Conservation (phyloP, 2,113 vertebrate genomes). For the Zosterops borbonicus region DNA sequence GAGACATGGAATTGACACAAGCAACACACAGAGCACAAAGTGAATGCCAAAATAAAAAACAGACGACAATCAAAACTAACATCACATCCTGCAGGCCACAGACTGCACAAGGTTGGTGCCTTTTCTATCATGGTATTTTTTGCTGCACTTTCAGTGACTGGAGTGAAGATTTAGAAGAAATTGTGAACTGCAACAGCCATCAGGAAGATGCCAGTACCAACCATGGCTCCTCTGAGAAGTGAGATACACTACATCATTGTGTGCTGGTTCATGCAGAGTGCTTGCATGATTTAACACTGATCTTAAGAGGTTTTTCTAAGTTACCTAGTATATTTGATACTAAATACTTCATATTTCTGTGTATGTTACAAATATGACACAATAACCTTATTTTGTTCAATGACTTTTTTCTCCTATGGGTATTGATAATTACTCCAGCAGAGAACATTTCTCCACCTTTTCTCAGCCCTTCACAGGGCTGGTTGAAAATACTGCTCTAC, state of each 20-base stretch:
- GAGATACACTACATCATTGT: background rate
- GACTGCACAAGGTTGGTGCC: background rate
- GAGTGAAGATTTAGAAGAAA: background rate
- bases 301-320: background rate
- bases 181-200: background rate
- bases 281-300: background rate
- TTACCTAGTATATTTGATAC: background rate
- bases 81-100: accelerated
- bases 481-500: background rate
- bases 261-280: background rate
- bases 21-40: background rate
- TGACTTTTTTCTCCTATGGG: background rate
- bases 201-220: background rate
- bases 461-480: background rate
- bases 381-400: background rate
- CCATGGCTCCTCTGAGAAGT: background rate
- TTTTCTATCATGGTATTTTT: background rate
- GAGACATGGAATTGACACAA: background rate
- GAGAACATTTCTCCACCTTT: background rate
- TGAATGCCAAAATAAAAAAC: background rate
- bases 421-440: background rate
- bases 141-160: background rate
- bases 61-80: background rate
- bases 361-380: background rate
- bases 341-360: background rate